A percentile compares a stretch with the other conserved stretches of the same genome.
Evolutionary conservation across 2,797 vertebrate species (phyloP).

Genomic region (Aulostomus chinensis): DNA sequence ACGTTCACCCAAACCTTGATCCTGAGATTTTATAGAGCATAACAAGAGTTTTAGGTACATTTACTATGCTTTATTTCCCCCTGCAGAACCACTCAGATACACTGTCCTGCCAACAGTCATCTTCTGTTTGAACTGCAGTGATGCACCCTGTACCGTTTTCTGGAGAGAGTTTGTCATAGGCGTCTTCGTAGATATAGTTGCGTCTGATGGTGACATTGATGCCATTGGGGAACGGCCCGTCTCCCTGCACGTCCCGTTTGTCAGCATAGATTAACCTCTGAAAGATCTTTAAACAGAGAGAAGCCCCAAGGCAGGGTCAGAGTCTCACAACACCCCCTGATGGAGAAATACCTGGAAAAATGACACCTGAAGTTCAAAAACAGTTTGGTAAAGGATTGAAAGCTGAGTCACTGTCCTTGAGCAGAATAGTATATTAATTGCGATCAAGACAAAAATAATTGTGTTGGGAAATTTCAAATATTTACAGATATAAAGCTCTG

Average conservation of each 20-base stretch:
- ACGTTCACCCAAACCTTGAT: constrained; percentile 39
- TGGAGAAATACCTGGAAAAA: too few relatives aligned
- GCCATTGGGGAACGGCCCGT: constrained; percentile 94
- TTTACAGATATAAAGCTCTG: too few relatives aligned
- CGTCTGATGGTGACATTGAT: constrained; percentile 97
- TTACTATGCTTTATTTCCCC: constrained; percentile 1
- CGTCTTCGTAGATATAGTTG: constrained; percentile 99
- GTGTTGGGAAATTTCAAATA: too few relatives aligned
- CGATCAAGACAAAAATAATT: too few relatives aligned
- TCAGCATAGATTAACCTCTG: constrained; percentile 97
- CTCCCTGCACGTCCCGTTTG: constrained; percentile 96
- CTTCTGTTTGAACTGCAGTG: too few relatives aligned
- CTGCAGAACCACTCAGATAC: background rate
- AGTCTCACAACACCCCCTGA: background rate
- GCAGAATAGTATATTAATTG: too few relatives aligned
- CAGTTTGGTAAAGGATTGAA: too few relatives aligned
- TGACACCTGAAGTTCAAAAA: background rate
- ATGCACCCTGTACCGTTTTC: constrained; percentile 87
- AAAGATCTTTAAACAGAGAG: constrained; percentile 87
- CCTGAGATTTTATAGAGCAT: constrained; percentile 45
- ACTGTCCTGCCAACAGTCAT: background rate
- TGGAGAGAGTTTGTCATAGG: constrained; percentile 98
- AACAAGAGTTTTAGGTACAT: constrained; percentile 45
- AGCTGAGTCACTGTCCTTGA: too few relatives aligned
- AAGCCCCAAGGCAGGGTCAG: constrained; percentile 31